Percentiles rank a stretch among this genome's conserved stretches.
These are phyloP conservation scores for Galerucella calmariensis DNA, from an alignment of 2,888 invertebrate species.

Conservation along the genomic window DNA sequence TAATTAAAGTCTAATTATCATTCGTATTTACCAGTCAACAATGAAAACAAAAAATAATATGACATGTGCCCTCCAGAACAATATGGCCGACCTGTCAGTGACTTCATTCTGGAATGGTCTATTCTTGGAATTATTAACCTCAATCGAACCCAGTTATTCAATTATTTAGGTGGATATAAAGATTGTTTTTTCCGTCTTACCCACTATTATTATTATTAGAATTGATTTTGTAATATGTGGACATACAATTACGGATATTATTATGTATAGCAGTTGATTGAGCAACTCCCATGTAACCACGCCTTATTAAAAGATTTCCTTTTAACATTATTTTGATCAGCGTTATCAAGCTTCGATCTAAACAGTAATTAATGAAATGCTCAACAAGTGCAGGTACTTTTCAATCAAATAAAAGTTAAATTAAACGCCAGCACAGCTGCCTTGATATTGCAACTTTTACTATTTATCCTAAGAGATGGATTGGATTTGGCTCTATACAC, in stretches of 20 bases:
- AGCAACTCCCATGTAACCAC: not conserved
- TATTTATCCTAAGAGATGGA: not conserved
- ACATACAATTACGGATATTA: not conserved
- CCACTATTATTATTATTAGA: too few species aligned
- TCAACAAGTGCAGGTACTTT: not conserved
- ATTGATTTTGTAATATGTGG: not conserved
- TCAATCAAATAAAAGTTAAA: not conserved
- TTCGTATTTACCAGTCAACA: too few species aligned
- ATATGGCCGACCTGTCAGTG: too few species aligned
- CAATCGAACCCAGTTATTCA: too few species aligned
- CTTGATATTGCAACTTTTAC: conserved; percentile 4
- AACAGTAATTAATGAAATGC: conserved; percentile 5
- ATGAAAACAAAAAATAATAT: too few species aligned
- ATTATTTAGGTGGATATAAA: too few species aligned
- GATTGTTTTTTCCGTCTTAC: too few species aligned
- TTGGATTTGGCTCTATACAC: not conserved
- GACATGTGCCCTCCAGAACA: too few species aligned
- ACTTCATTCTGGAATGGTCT: too few species aligned
- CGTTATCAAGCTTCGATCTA: conserved; percentile 1
- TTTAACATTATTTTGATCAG: conserved; percentile 8
- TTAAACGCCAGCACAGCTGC: not conserved
- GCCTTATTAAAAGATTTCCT: conserved; percentile 1
- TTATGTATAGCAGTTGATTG: not conserved
- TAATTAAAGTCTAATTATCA: too few species aligned
- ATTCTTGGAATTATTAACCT: too few species aligned